These are phyloP conservation scores for Lepidochitona cinerea DNA, from an alignment of 2,888 invertebrate species.

Conservation along the genomic window DNA sequence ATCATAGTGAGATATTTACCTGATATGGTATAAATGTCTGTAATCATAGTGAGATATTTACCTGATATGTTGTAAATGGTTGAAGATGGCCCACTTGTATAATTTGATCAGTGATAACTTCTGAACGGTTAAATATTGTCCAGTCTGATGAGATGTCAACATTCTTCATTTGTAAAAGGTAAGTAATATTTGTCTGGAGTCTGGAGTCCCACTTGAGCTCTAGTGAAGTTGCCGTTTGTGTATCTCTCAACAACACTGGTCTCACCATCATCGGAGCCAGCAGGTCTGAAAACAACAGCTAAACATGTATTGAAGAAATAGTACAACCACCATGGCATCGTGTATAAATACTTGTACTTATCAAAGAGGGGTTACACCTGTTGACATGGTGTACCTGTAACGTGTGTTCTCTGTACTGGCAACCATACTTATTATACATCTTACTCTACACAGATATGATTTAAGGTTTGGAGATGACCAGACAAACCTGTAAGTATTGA, in stretches of 20 bases:
- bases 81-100: slow-evolving; percentile 81
- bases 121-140: slow-evolving; percentile 79
- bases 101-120: slow-evolving; percentile 27
- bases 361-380: too few relatives aligned
- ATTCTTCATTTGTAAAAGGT: slow-evolving; percentile 83
- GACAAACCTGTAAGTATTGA: too few relatives aligned
- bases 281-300: slow-evolving; percentile 71
- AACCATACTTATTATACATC: too few relatives aligned
- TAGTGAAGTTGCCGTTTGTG: slow-evolving; percentile 83
- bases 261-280: slow-evolving; percentile 77
- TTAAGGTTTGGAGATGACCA: too few relatives aligned
- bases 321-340: too few relatives aligned
- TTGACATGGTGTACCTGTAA: too few relatives aligned
- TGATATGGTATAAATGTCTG: too few relatives aligned
- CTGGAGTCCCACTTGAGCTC: slow-evolving; percentile 80
- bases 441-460: too few relatives aligned
- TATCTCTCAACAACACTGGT: slow-evolving; percentile 84
- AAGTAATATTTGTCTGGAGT: slow-evolving; percentile 70
- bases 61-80: slow-evolving; percentile 92
- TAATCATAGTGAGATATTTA: slow-evolving; percentile 75
- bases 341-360: too few relatives aligned
- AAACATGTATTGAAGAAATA: too few relatives aligned
- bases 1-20: too few relatives aligned
- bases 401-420: too few relatives aligned
- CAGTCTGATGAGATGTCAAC: slow-evolving; percentile 76